Evolutionary conservation across 2,113 vertebrate genomes (phyloP), one percentile per base, ranked within the genome.

Genomic region (Anolis sagrei): DNA sequence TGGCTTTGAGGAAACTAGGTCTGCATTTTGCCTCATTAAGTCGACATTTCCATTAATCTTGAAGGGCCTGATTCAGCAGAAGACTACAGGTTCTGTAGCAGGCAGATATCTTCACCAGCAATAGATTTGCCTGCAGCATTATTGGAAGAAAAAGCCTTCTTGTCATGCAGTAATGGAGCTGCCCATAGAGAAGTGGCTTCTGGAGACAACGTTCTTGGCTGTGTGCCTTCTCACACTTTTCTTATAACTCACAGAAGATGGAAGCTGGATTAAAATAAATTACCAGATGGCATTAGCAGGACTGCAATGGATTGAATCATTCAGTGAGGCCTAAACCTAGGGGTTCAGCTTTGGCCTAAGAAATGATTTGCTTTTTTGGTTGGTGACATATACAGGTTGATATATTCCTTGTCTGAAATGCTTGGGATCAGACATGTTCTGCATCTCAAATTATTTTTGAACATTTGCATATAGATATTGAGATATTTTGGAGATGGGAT

Each of bases 21-120:
- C 73, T 86, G 29, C 36, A 1, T 74, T 80, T 85, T 48, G 72
- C 39, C 76, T 89, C 48, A 54, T 89, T 90, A 73, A 77, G 54
- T 81, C 69, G 84, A 14, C 19, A 25, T 70, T 92, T n/a, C 64
- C 83, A 80, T 49, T 91, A 78, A 76, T 5, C 0, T 70, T 82
- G 44, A 79, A 82, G 21, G 8, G 70, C 39, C 51, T 80, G 62
- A 48, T 91, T 34, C 58, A 86, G 29, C 62, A 4, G 48, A 81
- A 13, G 49, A 27, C 74, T 82, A 11, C 85, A 10, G 32, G 1
- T 90, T 89, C 51, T 82, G 2, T 58, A 36, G 25, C 14, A n/a
- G 74, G 34, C 54, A 82, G 69, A 73, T 44, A 61, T 48, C 21
- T 36, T 68, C 27, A 58, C 7, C 5, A 39, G 9, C 32, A 32